Conservation (phyloP, 2,797 vertebrate species). For the Onychomys torridus region DNA sequence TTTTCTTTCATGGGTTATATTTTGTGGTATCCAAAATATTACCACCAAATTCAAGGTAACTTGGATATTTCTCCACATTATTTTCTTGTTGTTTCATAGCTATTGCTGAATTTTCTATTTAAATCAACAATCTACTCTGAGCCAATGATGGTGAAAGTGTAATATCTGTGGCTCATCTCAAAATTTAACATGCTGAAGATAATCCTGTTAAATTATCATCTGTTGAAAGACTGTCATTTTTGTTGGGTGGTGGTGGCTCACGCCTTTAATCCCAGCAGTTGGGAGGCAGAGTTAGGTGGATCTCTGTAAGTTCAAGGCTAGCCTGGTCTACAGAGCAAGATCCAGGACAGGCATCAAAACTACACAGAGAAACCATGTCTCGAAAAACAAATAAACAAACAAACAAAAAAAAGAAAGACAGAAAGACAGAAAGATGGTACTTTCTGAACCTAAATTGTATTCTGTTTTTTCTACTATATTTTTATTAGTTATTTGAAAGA, state of each 20-base stretch:
- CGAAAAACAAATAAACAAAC: too few relatives aligned
- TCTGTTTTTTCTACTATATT: not conserved
- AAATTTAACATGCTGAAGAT: not conserved
- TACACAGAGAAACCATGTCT: too few relatives aligned
- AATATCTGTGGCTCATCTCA: not conserved
- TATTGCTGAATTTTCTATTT: not conserved
- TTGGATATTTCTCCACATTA: not conserved
- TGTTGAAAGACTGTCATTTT: not conserved
- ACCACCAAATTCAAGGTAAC: not conserved
- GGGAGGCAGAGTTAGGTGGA: too few relatives aligned
- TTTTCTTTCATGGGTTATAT: not conserved
- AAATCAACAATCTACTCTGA: not conserved
- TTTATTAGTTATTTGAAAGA: not conserved
- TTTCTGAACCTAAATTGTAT: not conserved
- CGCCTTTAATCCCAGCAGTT: too few relatives aligned
- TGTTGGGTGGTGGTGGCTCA: too few relatives aligned
- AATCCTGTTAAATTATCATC: not conserved
- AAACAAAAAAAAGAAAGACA: too few relatives aligned
- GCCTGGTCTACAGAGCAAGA: too few relatives aligned
- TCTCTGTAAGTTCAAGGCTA: too few relatives aligned
- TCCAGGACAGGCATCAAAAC: too few relatives aligned
- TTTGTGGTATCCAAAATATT: not conserved
- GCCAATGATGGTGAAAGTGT: not conserved
- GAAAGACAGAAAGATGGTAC: too few relatives aligned
- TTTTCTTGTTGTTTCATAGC: not conserved